These are phyloP conservation scores for Campoplex nolae DNA, from an alignment of 2,888 invertebrate species.

Conservation along the genomic window DNA sequence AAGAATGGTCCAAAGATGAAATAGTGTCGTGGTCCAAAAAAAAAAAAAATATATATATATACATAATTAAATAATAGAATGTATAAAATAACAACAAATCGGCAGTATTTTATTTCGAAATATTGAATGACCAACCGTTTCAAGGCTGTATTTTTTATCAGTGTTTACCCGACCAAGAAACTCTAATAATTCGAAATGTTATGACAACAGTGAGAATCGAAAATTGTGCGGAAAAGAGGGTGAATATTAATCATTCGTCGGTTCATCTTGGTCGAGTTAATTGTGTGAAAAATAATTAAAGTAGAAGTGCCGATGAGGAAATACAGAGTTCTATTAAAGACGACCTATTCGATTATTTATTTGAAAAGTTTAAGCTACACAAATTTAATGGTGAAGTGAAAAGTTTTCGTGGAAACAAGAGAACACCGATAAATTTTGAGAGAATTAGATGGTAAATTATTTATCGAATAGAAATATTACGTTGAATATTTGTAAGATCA, in stretches of 20 bases:
- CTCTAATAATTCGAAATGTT: neutral
- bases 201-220: neutral
- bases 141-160: slow-evolving; percentile 71
- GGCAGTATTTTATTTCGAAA: slow-evolving; percentile 74
- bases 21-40: slow-evolving; percentile 71
- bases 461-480: slow-evolving; percentile 19
- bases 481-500: slow-evolving; percentile 36
- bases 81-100: slow-evolving; percentile 67
- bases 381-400: neutral
- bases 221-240: neutral
- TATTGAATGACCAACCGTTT: slow-evolving; percentile 55
- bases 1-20: slow-evolving; percentile 64
- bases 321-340: neutral
- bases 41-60: slow-evolving; percentile 10
- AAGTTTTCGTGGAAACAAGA: neutral
- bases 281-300: neutral
- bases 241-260: neutral
- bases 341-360: neutral
- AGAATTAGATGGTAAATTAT: neutral
- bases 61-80: neutral
- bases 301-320: neutral
- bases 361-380: neutral
- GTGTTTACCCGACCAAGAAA: slow-evolving; percentile 49
- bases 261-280: slow-evolving; percentile 5
- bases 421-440: neutral